A percentile compares a stretch with the other conserved stretches of the same genome.
These are phyloP conservation scores for Drosophila setifemur DNA, from an alignment of 1,140 invertebrate species.

Conservation along the genomic window DNA sequence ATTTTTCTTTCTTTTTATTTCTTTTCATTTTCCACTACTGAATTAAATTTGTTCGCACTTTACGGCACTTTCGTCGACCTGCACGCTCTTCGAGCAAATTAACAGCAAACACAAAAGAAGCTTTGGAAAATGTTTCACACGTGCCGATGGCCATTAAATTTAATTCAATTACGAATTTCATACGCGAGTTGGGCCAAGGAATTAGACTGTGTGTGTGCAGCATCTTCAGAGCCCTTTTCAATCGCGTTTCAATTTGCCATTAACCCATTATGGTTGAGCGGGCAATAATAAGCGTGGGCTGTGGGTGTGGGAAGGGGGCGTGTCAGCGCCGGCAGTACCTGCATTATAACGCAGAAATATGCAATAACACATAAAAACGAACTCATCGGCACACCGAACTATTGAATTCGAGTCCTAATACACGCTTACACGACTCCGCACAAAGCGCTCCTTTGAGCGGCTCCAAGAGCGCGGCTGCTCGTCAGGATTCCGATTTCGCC, in stretches of 20 bases:
- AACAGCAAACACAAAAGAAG: conserved; percentile 41
- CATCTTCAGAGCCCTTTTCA: conserved; percentile 43
- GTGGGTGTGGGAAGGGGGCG: neutral
- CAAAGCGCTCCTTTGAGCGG: conserved; percentile 68
- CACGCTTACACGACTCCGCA: conserved; percentile 50
- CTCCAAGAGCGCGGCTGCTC: conserved; percentile 7
- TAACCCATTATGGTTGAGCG: conserved; percentile 77
- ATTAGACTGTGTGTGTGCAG: conserved; percentile 5
- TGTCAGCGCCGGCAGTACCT: conserved; percentile 15
- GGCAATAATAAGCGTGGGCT: conserved; percentile 62
- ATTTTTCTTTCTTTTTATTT: neutral
- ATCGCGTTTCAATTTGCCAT: conserved; percentile 76
- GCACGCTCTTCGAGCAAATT: conserved; percentile 67
- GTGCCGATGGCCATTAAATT: conserved; percentile 67
- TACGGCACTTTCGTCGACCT: conserved; percentile 44
- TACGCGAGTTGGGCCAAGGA: conserved; percentile 32
- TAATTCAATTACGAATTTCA: conserved; percentile 79
- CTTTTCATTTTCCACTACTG: neutral
- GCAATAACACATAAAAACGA: conserved; percentile 75
- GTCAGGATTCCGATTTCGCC: conserved; percentile 30
- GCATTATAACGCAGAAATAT: conserved; percentile 58
- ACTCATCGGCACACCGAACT: conserved; percentile 62
- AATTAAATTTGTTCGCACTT: conserved; percentile 63
- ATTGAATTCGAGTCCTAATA: conserved; percentile 64
- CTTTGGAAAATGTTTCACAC: conserved; percentile 28